Percentiles rank a stretch among this genome's conserved stretches.
Conservation (phyloP, 2,888 invertebrate species). For the Rosalia funebris region DNA sequence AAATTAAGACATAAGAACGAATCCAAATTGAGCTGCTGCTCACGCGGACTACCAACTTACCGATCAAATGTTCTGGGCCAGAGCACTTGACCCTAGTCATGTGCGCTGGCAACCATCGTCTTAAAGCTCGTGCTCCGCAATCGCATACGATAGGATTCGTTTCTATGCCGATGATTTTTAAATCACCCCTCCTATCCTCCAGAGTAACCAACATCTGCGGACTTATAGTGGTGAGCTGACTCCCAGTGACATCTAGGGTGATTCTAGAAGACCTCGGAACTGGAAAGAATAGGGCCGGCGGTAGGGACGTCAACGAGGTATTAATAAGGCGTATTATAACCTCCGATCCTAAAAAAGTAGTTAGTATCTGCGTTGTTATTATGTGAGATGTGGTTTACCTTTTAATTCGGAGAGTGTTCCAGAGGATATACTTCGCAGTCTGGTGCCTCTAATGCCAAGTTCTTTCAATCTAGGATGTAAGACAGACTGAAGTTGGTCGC, state of each 20-base stretch:
- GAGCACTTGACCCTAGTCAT: conserved; percentile 71
- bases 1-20: no score
- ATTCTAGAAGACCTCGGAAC: conserved; percentile 87
- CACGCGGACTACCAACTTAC: no score
- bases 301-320: conserved; percentile 81
- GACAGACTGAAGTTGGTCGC: conserved; percentile 82
- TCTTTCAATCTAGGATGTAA: conserved; percentile 81
- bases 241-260: conserved; percentile 81
- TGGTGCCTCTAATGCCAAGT: conserved; percentile 78
- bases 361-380: neutral
- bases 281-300: conserved; percentile 86
- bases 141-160: conserved; percentile 87
- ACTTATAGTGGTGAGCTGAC: conserved; percentile 78
- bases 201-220: conserved; percentile 82
- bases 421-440: conserved; percentile 81
- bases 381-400: conserved; percentile 55
- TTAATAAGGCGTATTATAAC: conserved; percentile 81
- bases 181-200: conserved; percentile 82
- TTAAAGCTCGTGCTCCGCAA: conserved; percentile 82
- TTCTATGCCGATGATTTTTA: conserved; percentile 78
- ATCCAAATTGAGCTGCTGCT: no score
- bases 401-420: conserved; percentile 86
- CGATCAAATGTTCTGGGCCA: conserved; percentile 76
- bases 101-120: conserved; percentile 79
- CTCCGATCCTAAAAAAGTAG: conserved; percentile 63